Evolutionary conservation across 1,140 invertebrate genomes (phyloP), one percentile per base, ranked within the genome.

Genomic region (Adelges cooleyi): DNA sequence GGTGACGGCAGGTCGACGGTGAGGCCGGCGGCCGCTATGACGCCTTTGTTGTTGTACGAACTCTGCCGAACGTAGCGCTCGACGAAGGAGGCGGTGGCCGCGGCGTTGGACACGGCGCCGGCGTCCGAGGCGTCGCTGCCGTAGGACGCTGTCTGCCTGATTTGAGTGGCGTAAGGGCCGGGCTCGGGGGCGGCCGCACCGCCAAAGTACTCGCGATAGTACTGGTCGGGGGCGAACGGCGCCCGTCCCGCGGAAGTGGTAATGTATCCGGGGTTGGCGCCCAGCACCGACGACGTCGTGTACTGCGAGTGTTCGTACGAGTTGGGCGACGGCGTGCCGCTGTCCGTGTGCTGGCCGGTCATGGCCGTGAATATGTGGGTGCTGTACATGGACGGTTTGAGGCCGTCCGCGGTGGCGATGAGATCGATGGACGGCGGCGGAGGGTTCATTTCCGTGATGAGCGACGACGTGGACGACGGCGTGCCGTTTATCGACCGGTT

Each of bases 1-100:
- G 91, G 90, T 66, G 90, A 92, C 1, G 90, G 90, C 69, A 95
- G 80, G 77, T 95, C 91, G 69, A 94, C 90, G 5, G 88, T 91
- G 42, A 92, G 81, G 4, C 86, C 88, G 36, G 84, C 83, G 27
- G 77, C 77, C 23, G 77, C 75, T 59, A 78, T 78, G 25, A 78
- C 77, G 59, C 74, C 77, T 67, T 78, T 78, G 70, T 74, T 79
- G 66, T 73, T 74, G 70, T 80, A 78, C 56, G 73, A 73, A 20
- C 72, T 73, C 68, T 79, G 80, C 5, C 80, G 73, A 9, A 80
- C 78, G 70, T 83, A 83, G 9, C 81, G 74, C 72, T 84, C 79
- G 67, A 78, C 75, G 66, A 79, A 81, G 29, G 78, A 78, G 15
- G 78, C 73, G 0, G 76, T 73, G 0, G 73, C 65, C 76, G 68